These are phyloP conservation scores for Buathra laborator DNA, from an alignment of 2,888 invertebrate species.

Conservation along the genomic window DNA sequence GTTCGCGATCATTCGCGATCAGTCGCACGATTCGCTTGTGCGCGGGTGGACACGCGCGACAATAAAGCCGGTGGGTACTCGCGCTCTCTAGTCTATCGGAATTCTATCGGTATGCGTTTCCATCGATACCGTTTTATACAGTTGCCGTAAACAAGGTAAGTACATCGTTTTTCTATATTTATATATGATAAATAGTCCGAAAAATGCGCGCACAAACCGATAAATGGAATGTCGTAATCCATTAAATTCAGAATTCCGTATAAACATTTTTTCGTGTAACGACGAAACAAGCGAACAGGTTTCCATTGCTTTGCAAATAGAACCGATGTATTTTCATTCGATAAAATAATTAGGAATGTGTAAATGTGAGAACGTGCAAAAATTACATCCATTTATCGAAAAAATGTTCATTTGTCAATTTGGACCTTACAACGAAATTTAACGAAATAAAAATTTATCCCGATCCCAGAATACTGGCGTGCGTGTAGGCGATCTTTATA, in stretches of 20 bases:
- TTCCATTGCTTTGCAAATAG: too few species aligned
- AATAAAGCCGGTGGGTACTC: neutral
- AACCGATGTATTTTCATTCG: too few species aligned
- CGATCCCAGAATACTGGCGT: neutral
- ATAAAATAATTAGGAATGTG: too few species aligned
- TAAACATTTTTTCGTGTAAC: neutral
- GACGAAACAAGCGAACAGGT: too few species aligned
- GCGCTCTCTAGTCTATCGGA: slow-evolving; percentile 2
- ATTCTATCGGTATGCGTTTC: neutral
- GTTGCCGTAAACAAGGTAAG: neutral
- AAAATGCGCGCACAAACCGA: neutral
- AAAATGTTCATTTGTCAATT: neutral
- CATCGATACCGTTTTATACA: neutral
- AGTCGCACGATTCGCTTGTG: slow-evolving; percentile 1
- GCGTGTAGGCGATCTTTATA: neutral
- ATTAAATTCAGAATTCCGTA: too few species aligned
- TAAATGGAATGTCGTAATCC: too few species aligned
- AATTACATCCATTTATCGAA: too few species aligned
- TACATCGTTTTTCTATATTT: neutral
- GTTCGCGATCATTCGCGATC: neutral
- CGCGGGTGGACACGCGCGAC: neutral
- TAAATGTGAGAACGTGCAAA: too few species aligned
- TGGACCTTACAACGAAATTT: neutral
- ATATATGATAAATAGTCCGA: neutral
- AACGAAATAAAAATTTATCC: neutral